These are phyloP conservation scores for Apteryx mantelli DNA, from an alignment of 2,113 vertebrate species.

Conservation along the genomic window DNA sequence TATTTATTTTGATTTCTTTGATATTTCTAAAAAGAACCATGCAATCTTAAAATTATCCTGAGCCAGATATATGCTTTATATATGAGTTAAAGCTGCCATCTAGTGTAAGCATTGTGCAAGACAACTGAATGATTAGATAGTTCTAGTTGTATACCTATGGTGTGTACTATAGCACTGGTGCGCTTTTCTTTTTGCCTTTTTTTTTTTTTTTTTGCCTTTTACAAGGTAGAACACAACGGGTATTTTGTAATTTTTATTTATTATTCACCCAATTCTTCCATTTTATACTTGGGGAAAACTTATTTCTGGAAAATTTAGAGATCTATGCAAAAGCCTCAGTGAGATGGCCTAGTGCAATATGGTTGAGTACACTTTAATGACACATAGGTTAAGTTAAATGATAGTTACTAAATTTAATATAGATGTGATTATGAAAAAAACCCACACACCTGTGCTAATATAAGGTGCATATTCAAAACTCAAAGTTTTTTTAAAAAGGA, in stretches of 20 bases:
- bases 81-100: constrained; percentile 17
- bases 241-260: background rate
- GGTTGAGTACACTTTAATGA: background rate
- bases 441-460: background rate
- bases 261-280: background rate
- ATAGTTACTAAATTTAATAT: background rate
- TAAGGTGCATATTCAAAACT: background rate
- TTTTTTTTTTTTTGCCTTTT: background rate
- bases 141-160: rapidly evolving
- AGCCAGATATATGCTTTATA: background rate
- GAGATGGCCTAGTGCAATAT: background rate
- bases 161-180: rapidly evolving
- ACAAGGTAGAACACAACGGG: background rate
- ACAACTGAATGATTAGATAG: background rate
- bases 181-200: too few relatives aligned
- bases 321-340: rapidly evolving
- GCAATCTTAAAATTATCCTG: background rate
- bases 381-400: background rate
- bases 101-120: background rate
- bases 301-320: background rate
- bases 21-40: background rate
- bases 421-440: background rate
- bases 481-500: background rate
- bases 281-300: background rate
- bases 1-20: background rate